These are phyloP conservation scores for Xestia c-nigrum DNA, from an alignment of 2,888 invertebrate species.

Conservation along the genomic window DNA sequence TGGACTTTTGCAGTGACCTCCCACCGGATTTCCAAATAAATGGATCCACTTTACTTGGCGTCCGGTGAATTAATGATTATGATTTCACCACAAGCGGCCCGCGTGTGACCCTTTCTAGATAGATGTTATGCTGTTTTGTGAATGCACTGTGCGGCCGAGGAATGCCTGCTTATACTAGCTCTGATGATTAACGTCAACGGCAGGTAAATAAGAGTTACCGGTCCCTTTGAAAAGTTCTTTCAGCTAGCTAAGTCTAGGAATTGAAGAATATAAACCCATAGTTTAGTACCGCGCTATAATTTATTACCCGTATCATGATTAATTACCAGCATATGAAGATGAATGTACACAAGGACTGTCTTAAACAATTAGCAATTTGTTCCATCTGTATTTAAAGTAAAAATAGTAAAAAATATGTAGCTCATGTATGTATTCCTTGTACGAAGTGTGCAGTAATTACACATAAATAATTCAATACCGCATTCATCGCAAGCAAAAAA, in stretches of 20 bases:
- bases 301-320: slow-evolving; percentile 60
- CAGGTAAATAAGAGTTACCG: not conserved
- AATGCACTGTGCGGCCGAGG: slow-evolving; percentile 21
- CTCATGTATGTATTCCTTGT: slow-evolving; percentile 63
- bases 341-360: slow-evolving; percentile 61
- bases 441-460: slow-evolving; percentile 64
- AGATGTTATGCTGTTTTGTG: slow-evolving; percentile 39
- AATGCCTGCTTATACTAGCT: not conserved
- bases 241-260: slow-evolving; percentile 10
- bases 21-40: slow-evolving; percentile 88
- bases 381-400: slow-evolving; percentile 64
- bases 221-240: slow-evolving; percentile 17
- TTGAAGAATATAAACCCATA: slow-evolving; percentile 29
- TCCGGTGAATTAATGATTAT: slow-evolving; percentile 79
- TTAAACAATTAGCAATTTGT: slow-evolving; percentile 67
- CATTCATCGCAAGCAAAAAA: slow-evolving; percentile 56
- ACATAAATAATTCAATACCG: slow-evolving; percentile 72
- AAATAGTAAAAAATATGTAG: slow-evolving; percentile 62
- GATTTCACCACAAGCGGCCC: slow-evolving; percentile 71
- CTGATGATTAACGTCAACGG: not conserved
- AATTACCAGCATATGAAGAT: slow-evolving; percentile 57
- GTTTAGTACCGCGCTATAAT: slow-evolving; percentile 43
- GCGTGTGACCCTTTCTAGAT: slow-evolving; percentile 44
- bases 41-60: slow-evolving; percentile 84
- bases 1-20: slow-evolving; percentile 88